Percentiles rank a stretch among this genome's conserved stretches.
phyloP scores from a whole-genome alignment of 1,140 invertebrate species.

The Episyrphus balteatus region DNA sequence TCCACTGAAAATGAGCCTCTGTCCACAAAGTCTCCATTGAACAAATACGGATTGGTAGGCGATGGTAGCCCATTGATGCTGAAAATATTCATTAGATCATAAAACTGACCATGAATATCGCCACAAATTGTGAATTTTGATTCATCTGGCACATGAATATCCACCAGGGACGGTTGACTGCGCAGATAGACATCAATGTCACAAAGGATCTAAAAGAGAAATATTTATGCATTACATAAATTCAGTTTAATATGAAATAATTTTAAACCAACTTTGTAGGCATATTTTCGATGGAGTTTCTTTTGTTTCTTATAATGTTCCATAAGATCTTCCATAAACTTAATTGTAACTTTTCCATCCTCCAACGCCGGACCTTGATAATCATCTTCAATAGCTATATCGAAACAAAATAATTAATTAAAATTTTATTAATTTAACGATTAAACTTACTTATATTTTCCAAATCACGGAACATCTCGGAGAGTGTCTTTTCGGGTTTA shows the following conservation, averaged over 20 bases:
- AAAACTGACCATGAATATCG: conserved; percentile 99
- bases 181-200: conserved; percentile 80
- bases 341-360: conserved; percentile 74
- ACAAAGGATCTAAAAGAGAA: conserved; percentile 68
- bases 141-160: conserved; percentile 76
- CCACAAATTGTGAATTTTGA: conserved; percentile 98
- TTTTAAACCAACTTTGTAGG: conserved; percentile 68
- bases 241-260: not conserved
- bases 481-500: conserved; percentile 72
- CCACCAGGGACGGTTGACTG: conserved; percentile 76
- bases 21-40: conserved; percentile 85
- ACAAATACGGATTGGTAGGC: conserved; percentile 81
- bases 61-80: conserved; percentile 92
- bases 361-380: conserved; percentile 87
- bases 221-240: not conserved
- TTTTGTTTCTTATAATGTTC: conserved; percentile 85
- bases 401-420: conserved; percentile 4
- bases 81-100: conserved; percentile 97
- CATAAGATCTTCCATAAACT: conserved; percentile 80
- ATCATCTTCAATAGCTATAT: conserved; percentile 82
- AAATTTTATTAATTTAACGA: not conserved
- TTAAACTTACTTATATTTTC: conserved; percentile 74
- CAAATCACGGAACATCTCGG: conserved; percentile 72
- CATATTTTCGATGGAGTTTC: conserved; percentile 92
- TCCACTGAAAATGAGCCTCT: conserved; percentile 98